Conservation (phyloP, 2,113 vertebrate species). For the Lasiurus cinereus region DNA sequence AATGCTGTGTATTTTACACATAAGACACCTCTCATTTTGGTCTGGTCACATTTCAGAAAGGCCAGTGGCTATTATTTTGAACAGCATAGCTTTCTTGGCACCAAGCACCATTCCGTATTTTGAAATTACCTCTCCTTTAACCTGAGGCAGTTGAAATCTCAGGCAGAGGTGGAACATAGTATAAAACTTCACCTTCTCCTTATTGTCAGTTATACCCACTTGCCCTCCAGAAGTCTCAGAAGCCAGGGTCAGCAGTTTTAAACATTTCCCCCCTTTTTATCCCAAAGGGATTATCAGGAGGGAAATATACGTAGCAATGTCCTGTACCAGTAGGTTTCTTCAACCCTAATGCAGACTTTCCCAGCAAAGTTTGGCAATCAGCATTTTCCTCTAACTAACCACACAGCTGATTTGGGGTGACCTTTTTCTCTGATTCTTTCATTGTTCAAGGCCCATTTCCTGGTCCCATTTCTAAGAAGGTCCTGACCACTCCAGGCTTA, state of each 20-base stretch:
- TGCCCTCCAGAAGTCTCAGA: background rate
- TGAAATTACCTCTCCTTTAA: background rate
- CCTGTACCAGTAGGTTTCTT: background rate
- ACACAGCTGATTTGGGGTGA: background rate
- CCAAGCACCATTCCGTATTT: background rate
- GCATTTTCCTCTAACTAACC: background rate
- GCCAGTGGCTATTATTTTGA: background rate
- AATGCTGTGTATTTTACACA: background rate
- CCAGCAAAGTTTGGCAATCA: background rate
- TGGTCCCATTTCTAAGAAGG: background rate
- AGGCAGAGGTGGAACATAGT: background rate
- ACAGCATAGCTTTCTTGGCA: background rate
- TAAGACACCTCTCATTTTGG: background rate
- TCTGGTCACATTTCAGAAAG: background rate
- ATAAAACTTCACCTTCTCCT: background rate
- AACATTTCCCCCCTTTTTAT: background rate
- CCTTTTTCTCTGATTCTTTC: background rate
- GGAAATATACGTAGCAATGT: background rate
- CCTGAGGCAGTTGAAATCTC: background rate
- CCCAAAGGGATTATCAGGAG: background rate
- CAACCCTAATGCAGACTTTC: background rate
- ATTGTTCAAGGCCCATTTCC: background rate
- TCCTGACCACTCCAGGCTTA: background rate
- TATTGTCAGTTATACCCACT: background rate
- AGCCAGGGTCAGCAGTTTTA: background rate